These are phyloP conservation scores for Siphonodentalium dalli DNA, from an alignment of 2,888 invertebrate genomes.

Conservation along the genomic window DNA sequence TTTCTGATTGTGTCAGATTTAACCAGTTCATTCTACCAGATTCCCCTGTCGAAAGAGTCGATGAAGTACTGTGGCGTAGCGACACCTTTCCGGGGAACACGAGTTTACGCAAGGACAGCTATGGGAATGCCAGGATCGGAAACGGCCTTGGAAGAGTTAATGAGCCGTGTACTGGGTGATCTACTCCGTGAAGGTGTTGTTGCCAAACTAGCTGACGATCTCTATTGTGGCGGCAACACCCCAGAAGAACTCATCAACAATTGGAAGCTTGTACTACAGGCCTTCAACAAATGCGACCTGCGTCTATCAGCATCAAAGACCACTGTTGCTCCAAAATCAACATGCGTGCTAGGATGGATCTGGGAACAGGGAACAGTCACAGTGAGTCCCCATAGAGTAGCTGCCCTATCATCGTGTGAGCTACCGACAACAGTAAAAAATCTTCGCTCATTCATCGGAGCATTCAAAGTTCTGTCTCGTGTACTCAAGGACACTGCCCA, in stretches of 20 bases:
- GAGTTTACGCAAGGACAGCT: conserved; percentile 28
- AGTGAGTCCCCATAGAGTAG: not conserved
- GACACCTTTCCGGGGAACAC: conserved; percentile 25
- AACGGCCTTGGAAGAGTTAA: conserved; percentile 35
- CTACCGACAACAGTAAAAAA: not conserved
- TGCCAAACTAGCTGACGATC: conserved; percentile 18
- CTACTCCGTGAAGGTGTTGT: conserved; percentile 12
- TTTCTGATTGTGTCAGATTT: conserved; percentile 28
- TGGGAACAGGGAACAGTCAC: not conserved
- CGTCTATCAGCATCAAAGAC: too few species aligned
- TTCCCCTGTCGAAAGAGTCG: conserved; percentile 24
- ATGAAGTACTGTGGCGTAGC: conserved; percentile 32
- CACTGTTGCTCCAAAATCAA: too few species aligned
- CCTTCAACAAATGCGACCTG: conserved; percentile 3
- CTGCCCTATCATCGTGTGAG: not conserved
- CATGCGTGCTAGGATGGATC: not conserved
- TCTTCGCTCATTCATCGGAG: conserved; percentile 6
- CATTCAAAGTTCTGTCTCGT: conserved; percentile 2
- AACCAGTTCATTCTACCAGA: conserved; percentile 34
- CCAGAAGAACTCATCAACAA: conserved; percentile 3
- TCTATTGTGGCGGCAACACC: conserved; percentile 19
- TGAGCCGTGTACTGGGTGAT: conserved; percentile 25
- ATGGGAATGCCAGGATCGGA: conserved; percentile 42
- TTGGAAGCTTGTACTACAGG: conserved; percentile 10
- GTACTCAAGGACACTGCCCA: not conserved